Evolutionary conservation across 92 coral and sea anemone genomes (phyloP), one percentile per base, ranked within the genome.

Genomic region (Palythoa caribaeorum): DNA sequence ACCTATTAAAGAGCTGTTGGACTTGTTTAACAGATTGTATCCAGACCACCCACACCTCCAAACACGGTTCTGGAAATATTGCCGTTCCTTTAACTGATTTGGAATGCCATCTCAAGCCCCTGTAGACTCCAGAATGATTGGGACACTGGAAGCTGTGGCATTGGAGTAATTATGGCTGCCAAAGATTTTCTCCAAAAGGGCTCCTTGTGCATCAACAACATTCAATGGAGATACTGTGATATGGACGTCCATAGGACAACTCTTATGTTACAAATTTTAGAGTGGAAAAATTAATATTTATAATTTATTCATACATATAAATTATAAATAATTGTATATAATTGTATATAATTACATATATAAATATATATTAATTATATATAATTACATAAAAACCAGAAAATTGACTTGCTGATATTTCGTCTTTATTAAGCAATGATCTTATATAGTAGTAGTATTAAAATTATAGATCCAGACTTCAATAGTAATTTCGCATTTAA

Each of bases 81-180:
- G 80, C 40, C 1, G 9, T 4, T 12, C 47, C 52, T 13, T 90
- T 90, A 36, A 59, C 44, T 76, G 90, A 2, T 85, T 90, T 90
- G 87, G 92, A 35, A 85, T 90, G 89, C 90, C 90, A 86, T 85
- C 76, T 11, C 90, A 90, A 50, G 71, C 74, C 44, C 83, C 87
- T 19, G 76, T 73, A 65, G 76, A 85, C 62, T 62, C 69, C 8
- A 85, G 65, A 37, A 78, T 78, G 89, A 72, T 84, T 70, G 83
- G 92, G 37, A 47, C 60, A 13, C n/a, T n/a, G 87, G 89, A 78
- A 84, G 86, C 75, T 90, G 89, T 78, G 92, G 89, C 15, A 52
- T 90, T 28, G 86, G 92, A 1, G 89, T 84, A 15, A 78, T 90
- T 47, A 84, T 90, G 89, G 92, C 92, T 68, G 89, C 92, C 14